Evolutionary conservation across 2,113 vertebrate species (phyloP).

Genomic region (Suncus etruscus): DNA sequence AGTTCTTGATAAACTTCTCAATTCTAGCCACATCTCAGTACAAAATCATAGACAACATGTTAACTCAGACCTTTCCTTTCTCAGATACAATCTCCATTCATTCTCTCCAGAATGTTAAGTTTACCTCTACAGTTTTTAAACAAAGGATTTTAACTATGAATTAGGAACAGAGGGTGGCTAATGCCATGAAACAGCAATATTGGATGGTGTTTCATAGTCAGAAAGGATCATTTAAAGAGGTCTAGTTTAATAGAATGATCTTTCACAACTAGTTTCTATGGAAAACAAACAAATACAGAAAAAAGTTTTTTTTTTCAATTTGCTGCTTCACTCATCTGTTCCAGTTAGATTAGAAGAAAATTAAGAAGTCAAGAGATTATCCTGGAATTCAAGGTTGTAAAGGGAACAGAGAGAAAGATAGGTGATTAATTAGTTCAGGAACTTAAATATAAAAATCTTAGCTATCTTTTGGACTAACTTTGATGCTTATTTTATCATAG

Average conservation of each 20-base stretch:
- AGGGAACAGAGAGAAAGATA: background rate
- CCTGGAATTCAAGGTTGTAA: background rate
- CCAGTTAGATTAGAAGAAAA: slow-evolving; percentile 39
- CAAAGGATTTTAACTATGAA: background rate
- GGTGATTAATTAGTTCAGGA: too few relatives aligned
- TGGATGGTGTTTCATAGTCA: background rate
- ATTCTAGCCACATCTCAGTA: background rate
- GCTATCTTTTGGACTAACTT: background rate
- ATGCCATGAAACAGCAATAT: background rate
- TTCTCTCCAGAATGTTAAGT: slow-evolving; percentile 22
- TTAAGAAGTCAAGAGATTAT: background rate
- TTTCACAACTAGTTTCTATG: slow-evolving; percentile 7
- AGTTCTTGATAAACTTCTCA: background rate
- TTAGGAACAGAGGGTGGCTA: background rate
- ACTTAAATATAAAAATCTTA: background rate
- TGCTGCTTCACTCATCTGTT: background rate
- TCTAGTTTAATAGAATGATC: background rate
- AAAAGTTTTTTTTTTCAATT: slow-evolving; percentile 23
- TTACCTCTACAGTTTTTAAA: background rate
- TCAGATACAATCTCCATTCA: background rate
- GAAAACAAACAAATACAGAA: slow-evolving; percentile 11
- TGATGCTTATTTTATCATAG: slow-evolving; percentile 5
- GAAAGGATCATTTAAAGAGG: background rate
- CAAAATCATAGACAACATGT: background rate
- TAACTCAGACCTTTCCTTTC: background rate